These are phyloP conservation scores for Ophiodon elongatus DNA, from an alignment of 2,113 vertebrate species.

Conservation along the genomic window DNA sequence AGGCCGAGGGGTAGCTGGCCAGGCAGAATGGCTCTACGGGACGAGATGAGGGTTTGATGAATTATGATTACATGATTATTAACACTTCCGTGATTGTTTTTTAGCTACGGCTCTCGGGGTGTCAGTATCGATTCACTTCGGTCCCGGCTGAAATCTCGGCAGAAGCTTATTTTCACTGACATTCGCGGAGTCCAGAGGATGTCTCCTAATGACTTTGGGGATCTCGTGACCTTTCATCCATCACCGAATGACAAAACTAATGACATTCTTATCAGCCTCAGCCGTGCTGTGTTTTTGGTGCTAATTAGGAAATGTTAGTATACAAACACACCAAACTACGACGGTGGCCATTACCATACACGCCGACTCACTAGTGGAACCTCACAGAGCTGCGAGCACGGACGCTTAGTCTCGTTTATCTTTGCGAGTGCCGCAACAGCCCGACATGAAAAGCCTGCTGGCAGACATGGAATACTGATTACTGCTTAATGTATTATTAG, in stretches of 20 bases:
- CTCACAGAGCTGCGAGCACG: not conserved
- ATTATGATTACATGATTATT: not conserved
- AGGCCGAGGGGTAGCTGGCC: constrained; percentile 98
- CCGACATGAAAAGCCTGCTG: not conserved
- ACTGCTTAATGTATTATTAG: constrained; percentile 55
- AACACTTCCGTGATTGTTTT: not conserved
- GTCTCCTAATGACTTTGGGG: not conserved
- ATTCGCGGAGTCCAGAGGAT: not conserved
- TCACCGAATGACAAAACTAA: not conserved
- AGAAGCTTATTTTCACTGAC: not conserved
- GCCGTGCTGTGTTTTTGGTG: not conserved
- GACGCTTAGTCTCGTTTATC: not conserved
- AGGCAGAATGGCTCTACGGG: constrained; percentile 95
- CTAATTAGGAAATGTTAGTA: not conserved
- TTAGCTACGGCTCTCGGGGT: not conserved
- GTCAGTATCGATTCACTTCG: not conserved
- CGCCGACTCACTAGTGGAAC: not conserved
- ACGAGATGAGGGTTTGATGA: not conserved
- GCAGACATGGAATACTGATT: constrained; percentile 5
- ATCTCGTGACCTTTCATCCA: not conserved
- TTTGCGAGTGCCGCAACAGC: not conserved
- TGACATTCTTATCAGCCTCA: not conserved
- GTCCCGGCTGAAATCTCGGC: not conserved
- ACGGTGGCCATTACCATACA: not conserved
- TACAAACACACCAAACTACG: not conserved